These are phyloP conservation scores for Hemichromis elongatus DNA, from an alignment of 2,113 vertebrate genomes.

Conservation along the genomic window DNA sequence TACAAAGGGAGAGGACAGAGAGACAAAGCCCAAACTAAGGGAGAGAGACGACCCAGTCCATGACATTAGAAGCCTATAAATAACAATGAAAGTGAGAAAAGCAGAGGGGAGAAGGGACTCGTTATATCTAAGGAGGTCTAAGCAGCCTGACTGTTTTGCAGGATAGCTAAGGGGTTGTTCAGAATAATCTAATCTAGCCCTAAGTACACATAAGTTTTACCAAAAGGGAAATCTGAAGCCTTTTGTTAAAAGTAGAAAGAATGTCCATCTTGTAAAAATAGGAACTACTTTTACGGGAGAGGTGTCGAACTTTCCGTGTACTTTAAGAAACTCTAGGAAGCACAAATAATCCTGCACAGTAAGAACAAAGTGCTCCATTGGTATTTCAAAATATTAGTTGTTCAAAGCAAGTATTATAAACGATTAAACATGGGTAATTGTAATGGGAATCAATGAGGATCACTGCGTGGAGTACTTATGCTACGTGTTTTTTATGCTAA, in stretches of 20 bases:
- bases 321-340: neutral
- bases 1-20: neutral
- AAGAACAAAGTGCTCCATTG: neutral
- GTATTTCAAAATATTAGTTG: neutral
- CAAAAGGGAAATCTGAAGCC: neutral
- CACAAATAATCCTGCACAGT: neutral
- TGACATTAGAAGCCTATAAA: neutral
- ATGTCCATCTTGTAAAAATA: neutral
- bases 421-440: neutral
- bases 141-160: neutral
- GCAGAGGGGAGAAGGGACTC: neutral
- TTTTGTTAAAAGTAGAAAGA: neutral
- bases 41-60: neutral
- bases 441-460: neutral
- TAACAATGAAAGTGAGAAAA: neutral
- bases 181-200: neutral
- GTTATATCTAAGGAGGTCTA: neutral
- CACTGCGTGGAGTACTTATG: neutral
- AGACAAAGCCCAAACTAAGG: neutral
- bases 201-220: neutral
- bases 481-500: neutral
- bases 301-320: neutral
- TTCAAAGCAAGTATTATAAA: neutral
- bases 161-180: neutral
- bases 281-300: neutral